Evolutionary conservation across 2,888 invertebrate genomes (phyloP).

Genomic region (Amblyjoppa proteus): DNA sequence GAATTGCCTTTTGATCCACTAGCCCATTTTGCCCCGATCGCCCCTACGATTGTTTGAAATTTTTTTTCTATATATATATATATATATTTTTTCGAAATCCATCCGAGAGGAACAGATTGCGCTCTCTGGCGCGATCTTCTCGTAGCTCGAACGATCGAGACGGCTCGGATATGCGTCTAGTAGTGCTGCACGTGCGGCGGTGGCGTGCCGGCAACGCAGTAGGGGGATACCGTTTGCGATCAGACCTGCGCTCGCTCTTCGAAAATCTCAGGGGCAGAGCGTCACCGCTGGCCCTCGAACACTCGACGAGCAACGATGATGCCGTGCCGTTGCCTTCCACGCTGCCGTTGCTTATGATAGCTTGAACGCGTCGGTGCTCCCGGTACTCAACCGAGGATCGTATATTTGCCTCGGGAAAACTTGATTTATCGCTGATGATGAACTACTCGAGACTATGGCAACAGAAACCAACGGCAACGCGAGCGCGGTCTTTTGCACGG

Average conservation of each 20-base stretch:
- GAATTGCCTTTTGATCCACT: no score
- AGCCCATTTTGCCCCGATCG: no score
- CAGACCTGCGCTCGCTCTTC: conserved; percentile 21
- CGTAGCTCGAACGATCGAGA: conserved; percentile 32
- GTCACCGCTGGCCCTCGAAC: conserved; percentile 24
- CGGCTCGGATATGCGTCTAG: background rate
- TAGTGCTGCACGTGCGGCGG: conserved; percentile 7
- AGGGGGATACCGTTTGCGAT: conserved; percentile 46
- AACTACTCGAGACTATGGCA: conserved; percentile 36
- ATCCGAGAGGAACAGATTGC: conserved; percentile 7
- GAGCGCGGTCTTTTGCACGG: background rate
- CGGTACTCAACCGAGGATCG: conserved; percentile 56
- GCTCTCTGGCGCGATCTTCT: conserved; percentile 30
- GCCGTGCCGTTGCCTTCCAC: background rate
- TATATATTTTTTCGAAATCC: background rate
- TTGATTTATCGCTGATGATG: conserved; percentile 67
- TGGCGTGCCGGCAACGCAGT: conserved; percentile 16
- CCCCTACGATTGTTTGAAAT: background rate
- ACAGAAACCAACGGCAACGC: conserved; percentile 2
- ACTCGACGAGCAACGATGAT: conserved; percentile 28
- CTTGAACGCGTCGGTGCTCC: conserved; percentile 39
- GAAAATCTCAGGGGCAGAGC: conserved; percentile 8
- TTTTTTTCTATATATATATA: background rate
- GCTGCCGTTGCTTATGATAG: conserved; percentile 37
- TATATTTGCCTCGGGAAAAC: conserved; percentile 64